A percentile compares a stretch with the other conserved stretches of the same genome.
phyloP scores from a whole-genome alignment of 2,113 vertebrate species.

The Engystomops pustulosus region DNA sequence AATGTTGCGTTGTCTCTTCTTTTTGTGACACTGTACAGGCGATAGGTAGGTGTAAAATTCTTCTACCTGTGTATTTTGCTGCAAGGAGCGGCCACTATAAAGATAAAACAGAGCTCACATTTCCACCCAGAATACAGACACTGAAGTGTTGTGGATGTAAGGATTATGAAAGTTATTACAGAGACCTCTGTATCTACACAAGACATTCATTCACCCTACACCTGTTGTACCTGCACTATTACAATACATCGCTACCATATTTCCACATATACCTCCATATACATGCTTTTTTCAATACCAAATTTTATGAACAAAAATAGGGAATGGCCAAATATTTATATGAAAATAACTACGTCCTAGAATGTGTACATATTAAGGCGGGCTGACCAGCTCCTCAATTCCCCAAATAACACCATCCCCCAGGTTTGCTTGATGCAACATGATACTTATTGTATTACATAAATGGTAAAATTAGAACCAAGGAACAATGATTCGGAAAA shows the following conservation, averaged over 20 bases:
- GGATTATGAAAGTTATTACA: conserved; percentile 7
- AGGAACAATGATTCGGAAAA: too few species aligned
- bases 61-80: conserved; percentile 27
- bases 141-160: background rate
- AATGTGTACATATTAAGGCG: too few species aligned
- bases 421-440: too few species aligned
- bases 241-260: background rate
- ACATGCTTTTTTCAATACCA: background rate
- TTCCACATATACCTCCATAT: background rate
- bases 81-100: conserved; percentile 10
- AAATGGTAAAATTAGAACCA: too few species aligned
- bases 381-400: too few species aligned
- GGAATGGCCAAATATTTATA: too few species aligned
- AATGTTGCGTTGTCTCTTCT: background rate
- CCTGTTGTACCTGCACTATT: background rate
- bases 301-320: too few species aligned
- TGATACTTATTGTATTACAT: too few species aligned
- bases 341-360: too few species aligned
- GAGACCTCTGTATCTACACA: conserved; percentile 13
- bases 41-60: background rate
- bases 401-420: too few species aligned
- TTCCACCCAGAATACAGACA: background rate
- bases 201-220: background rate
- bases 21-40: background rate
- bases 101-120: conserved; percentile 20